Conservation (phyloP, 2,888 invertebrate genomes). For the Bellardia bayeri region DNA sequence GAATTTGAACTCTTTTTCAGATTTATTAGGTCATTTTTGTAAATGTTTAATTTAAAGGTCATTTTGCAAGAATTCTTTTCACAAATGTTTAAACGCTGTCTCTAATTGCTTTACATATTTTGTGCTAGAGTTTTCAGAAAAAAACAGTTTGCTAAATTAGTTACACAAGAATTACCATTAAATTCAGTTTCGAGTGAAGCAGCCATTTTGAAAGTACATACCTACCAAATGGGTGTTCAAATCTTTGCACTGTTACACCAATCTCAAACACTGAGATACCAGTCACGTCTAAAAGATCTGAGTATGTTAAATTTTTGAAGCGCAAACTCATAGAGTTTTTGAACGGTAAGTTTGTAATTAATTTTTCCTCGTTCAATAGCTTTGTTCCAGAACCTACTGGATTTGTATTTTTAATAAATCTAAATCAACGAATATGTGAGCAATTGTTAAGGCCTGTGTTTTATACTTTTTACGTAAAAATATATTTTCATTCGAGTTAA, state of each 20-base stretch:
- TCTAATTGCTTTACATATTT: background rate
- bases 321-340: too few species aligned
- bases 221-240: background rate
- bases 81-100: background rate
- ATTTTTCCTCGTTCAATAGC: too few species aligned
- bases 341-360: too few species aligned
- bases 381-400: too few species aligned
- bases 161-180: background rate
- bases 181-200: background rate
- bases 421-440: too few species aligned
- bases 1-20: slow-evolving; percentile 44
- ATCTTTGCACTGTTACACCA: background rate
- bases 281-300: background rate
- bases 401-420: too few species aligned
- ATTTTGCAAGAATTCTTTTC: background rate
- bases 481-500: too few species aligned
- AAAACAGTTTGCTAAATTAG: background rate
- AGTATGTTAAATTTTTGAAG: too few species aligned
- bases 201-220: background rate
- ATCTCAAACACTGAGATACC: background rate
- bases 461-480: too few species aligned
- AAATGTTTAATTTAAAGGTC: slow-evolving; percentile 46
- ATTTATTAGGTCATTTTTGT: slow-evolving; percentile 51
- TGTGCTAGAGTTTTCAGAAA: background rate
- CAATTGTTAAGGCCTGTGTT: too few species aligned